Percentiles rank a stretch among this genome's conserved stretches.
Evolutionary conservation across 2,113 vertebrate genomes (phyloP).

Genomic region (Rhombomys opimus): DNA sequence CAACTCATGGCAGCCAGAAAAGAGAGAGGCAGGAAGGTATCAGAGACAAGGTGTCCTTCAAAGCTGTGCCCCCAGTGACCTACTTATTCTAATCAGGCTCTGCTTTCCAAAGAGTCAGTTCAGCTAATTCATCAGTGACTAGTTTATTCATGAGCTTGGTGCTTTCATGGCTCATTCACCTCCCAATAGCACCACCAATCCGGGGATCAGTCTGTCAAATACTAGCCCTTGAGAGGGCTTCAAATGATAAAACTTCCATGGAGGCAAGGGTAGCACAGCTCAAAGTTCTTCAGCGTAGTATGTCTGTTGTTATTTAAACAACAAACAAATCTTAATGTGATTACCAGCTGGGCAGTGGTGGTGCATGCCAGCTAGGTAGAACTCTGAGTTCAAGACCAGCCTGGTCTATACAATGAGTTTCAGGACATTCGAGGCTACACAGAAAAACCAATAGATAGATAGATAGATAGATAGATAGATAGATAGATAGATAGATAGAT

Average conservation of each 20-base stretch:
- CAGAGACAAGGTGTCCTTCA: background rate
- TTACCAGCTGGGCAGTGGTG: background rate
- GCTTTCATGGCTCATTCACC: background rate
- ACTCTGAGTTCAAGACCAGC: background rate
- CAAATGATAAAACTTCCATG: background rate
- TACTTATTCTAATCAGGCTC: background rate
- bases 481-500: background rate
- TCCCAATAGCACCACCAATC: background rate
- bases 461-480: background rate
- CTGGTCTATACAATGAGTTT: background rate
- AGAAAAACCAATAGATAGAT: background rate
- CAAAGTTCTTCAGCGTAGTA: background rate
- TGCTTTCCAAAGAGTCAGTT: background rate
- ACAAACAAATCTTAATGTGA: background rate
- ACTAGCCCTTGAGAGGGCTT: too few relatives aligned
- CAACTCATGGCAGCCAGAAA: background rate
- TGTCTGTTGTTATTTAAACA: background rate
- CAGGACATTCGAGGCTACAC: background rate
- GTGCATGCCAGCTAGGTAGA: background rate
- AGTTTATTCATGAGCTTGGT: background rate
- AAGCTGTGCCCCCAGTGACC: background rate
- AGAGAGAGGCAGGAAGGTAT: background rate
- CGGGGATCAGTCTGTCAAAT: background rate
- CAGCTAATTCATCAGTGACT: background rate
- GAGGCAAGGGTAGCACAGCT: too few relatives aligned